Percentiles rank a stretch among this genome's conserved stretches.
These are phyloP conservation scores for Tinamus guttatus DNA, from an alignment of 2,113 vertebrate genomes.

Conservation along the genomic window DNA sequence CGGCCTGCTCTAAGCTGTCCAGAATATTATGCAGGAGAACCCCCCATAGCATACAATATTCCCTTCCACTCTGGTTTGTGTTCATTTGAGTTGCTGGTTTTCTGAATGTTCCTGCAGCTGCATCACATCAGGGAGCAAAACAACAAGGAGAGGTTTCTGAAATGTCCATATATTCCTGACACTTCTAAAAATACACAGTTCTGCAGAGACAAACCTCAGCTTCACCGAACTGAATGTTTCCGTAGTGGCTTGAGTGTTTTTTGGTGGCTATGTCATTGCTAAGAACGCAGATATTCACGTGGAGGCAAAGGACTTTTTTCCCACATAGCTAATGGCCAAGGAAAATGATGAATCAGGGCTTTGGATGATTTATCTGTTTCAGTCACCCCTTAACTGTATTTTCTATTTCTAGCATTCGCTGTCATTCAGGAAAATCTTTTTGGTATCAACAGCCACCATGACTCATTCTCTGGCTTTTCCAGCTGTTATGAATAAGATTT, in stretches of 20 bases:
- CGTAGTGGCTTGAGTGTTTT: not conserved
- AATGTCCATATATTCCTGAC: not conserved
- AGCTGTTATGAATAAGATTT: not conserved
- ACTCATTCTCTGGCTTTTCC: slow-evolving; percentile 46
- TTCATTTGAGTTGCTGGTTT: not conserved
- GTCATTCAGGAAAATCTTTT: slow-evolving; percentile 45
- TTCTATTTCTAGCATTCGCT: slow-evolving; percentile 54
- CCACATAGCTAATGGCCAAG: slow-evolving; percentile 16
- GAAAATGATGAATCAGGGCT: slow-evolving; percentile 45
- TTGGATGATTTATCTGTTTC: slow-evolving; percentile 19
- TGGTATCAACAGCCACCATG: slow-evolving; percentile 28
- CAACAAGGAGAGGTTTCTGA: not conserved
- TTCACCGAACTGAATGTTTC: not conserved
- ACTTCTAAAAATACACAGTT: not conserved
- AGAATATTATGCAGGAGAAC: not conserved
- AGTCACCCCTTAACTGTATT: not conserved
- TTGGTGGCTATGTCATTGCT: not conserved
- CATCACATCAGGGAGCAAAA: not conserved
- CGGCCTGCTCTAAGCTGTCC: not conserved
- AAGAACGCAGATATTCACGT: not conserved
- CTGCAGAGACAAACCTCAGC: not conserved
- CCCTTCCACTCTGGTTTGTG: not conserved
- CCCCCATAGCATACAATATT: fast-evolving
- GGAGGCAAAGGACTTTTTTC: slow-evolving; percentile 25
- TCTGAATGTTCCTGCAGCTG: not conserved